phyloP scores from a whole-genome alignment of 2,797 vertebrate genomes.

The Cetoscarus ocellatus region DNA sequence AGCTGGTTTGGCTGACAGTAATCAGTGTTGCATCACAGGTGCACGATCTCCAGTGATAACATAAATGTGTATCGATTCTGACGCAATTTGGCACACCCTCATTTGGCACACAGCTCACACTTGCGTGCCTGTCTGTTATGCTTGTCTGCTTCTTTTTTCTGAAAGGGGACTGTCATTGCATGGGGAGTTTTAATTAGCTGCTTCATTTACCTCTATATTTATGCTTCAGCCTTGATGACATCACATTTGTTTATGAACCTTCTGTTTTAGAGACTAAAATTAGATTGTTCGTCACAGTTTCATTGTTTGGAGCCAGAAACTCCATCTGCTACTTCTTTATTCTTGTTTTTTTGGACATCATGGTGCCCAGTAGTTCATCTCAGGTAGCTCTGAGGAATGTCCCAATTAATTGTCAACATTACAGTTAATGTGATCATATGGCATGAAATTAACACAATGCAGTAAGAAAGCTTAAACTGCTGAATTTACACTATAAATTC shows the following conservation, averaged over 20 bases:
- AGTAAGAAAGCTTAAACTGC: too few species aligned
- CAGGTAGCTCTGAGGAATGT: too few species aligned
- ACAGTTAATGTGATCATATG: too few species aligned
- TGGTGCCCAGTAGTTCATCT: too few species aligned
- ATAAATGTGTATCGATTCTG: conserved; percentile 32
- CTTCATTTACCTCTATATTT: not conserved
- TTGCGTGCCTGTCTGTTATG: not conserved
- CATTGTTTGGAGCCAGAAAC: not conserved
- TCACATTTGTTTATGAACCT: not conserved
- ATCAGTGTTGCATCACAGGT: conserved; percentile 47
- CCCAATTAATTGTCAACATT: too few species aligned
- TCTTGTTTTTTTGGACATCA: not conserved
- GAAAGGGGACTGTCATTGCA: conserved; percentile 9
- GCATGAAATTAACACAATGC: too few species aligned
- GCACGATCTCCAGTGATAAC: conserved; percentile 51
- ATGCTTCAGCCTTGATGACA: not conserved
- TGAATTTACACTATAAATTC: too few species aligned
- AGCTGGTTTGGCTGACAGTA: conserved; percentile 37
- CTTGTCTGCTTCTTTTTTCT: conserved; percentile 16
- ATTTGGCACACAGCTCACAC: not conserved
- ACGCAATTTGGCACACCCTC: conserved; percentile 1
- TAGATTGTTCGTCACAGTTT: not conserved
- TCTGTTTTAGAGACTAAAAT: not conserved
- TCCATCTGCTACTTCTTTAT: not conserved
- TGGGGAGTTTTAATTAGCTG: not conserved